A percentile compares a stretch with the other conserved stretches of the same genome.
These are phyloP conservation scores for Cybosia mesomella DNA, from an alignment of 2,888 invertebrate genomes.

Conservation along the genomic window DNA sequence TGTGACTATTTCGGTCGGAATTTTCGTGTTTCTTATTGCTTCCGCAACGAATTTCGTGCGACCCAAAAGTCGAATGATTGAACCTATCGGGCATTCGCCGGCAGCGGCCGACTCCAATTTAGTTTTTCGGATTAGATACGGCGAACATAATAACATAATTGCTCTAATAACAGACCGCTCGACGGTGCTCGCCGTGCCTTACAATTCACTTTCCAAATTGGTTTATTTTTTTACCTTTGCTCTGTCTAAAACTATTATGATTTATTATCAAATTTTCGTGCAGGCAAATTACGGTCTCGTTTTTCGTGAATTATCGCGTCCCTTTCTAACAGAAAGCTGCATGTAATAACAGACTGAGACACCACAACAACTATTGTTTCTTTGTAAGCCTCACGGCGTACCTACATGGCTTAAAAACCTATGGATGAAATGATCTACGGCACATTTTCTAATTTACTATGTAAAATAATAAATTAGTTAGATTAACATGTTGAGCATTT, in stretches of 20 bases:
- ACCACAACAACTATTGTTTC: constrained; percentile 70
- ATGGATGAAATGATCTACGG: constrained; percentile 80
- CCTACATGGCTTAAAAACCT: constrained; percentile 68
- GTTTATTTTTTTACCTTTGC: constrained; percentile 83
- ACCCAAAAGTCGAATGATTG: constrained; percentile 84
- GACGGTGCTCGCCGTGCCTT: constrained; percentile 80
- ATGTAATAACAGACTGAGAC: constrained; percentile 68
- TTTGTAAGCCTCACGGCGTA: constrained; percentile 75
- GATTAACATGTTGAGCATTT: constrained; percentile 81
- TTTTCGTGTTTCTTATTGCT: constrained; percentile 86
- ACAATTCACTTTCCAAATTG: constrained; percentile 87
- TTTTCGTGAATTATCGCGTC: constrained; percentile 75
- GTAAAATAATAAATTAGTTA: constrained; percentile 75
- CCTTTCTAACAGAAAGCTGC: constrained; percentile 65
- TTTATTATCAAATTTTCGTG: constrained; percentile 87
- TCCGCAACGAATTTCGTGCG: constrained; percentile 87
- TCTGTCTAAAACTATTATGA: constrained; percentile 87
- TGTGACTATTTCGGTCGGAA: constrained; percentile 74
- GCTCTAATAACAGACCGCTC: constrained; percentile 84
- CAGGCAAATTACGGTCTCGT: constrained; percentile 83
- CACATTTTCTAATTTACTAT: constrained; percentile 80
- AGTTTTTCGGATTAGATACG: constrained; percentile 87
- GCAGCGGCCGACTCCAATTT: constrained; percentile 86
- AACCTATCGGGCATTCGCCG: constrained; percentile 85
- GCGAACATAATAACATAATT: constrained; percentile 87